Evolutionary conservation across 2,797 vertebrate genomes (phyloP).

Genomic region (Molossus alvarezi): DNA sequence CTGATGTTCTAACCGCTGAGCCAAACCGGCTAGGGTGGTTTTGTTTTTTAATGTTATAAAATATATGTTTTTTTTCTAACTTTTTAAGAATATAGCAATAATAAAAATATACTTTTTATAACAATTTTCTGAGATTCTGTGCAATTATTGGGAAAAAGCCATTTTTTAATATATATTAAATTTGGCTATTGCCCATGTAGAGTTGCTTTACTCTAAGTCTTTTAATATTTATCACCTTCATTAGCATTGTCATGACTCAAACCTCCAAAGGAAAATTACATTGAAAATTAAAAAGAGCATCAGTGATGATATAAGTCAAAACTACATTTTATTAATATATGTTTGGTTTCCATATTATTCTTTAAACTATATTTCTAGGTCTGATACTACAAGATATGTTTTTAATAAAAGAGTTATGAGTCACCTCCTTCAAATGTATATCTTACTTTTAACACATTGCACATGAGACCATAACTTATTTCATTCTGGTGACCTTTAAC

Average conservation of each 20-base stretch:
- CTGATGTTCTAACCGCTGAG: too few relatives aligned
- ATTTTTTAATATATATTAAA: conserved; percentile 62
- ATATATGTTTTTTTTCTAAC: background rate
- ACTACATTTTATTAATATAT: background rate
- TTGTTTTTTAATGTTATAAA: conserved; percentile 42
- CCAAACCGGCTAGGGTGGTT: too few relatives aligned
- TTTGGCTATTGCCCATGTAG: background rate
- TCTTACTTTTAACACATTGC: background rate
- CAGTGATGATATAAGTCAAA: conserved; percentile 36
- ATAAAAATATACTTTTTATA: conserved; percentile 52
- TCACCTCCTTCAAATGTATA: background rate
- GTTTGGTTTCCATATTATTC: conserved; percentile 46
- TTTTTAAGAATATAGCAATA: conserved; percentile 66
- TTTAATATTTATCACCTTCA: conserved; percentile 55
- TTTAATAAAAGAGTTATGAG: background rate
- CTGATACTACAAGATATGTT: background rate
- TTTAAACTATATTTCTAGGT: background rate
- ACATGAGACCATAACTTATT: background rate
- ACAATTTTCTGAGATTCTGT: background rate
- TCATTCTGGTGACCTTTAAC: background rate
- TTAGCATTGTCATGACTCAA: conserved; percentile 69
- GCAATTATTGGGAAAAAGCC: background rate
- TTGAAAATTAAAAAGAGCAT: conserved; percentile 36
- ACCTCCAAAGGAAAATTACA: conserved; percentile 33
- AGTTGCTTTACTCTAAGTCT: conserved; percentile 40